Evolutionary conservation across 2,888 invertebrate genomes (phyloP).

Genomic region (Hirtodrosophila alboralis): DNA sequence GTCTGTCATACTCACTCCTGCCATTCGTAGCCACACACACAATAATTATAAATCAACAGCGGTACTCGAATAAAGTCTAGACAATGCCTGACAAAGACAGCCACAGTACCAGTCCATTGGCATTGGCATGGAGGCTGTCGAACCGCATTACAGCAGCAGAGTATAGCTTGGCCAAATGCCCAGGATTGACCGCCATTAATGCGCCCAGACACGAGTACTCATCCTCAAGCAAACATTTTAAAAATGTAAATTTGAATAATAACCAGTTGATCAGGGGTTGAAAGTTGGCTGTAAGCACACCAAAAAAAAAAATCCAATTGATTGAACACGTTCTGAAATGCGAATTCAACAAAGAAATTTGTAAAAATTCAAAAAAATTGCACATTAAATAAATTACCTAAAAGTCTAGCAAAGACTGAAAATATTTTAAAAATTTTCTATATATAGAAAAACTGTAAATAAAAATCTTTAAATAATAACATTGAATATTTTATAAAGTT

Average conservation of each 20-base stretch:
- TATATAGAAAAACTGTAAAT: no score
- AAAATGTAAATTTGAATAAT: conserved; percentile 55
- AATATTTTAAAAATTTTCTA: no score
- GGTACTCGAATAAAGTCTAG: conserved; percentile 70
- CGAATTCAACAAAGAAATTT: conserved; percentile 12
- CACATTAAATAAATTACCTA: no score
- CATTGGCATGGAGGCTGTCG: conserved; percentile 11
- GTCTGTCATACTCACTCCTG: conserved; percentile 23
- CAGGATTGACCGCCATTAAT: conserved; percentile 53
- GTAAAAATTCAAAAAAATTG: conserved; percentile 7
- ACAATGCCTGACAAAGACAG: conserved; percentile 70
- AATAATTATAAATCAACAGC: conserved; percentile 76
- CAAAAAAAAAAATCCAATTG: conserved; percentile 11
- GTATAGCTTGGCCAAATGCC: conserved; percentile 58
- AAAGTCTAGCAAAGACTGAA: no score
- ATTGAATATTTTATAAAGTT: no score
- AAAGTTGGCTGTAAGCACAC: conserved; percentile 27
- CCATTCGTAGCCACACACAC: conserved; percentile 35
- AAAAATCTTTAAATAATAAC: no score
- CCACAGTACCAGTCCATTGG: conserved; percentile 28
- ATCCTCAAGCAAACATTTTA: conserved; percentile 21
- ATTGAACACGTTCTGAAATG: conserved; percentile 17
- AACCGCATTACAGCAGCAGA: conserved; percentile 33
- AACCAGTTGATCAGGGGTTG: conserved; percentile 63
- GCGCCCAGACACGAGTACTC: conserved; percentile 25